phyloP scores from a whole-genome alignment of 2,888 invertebrate genomes.

The Bugulina stolonifera region DNA sequence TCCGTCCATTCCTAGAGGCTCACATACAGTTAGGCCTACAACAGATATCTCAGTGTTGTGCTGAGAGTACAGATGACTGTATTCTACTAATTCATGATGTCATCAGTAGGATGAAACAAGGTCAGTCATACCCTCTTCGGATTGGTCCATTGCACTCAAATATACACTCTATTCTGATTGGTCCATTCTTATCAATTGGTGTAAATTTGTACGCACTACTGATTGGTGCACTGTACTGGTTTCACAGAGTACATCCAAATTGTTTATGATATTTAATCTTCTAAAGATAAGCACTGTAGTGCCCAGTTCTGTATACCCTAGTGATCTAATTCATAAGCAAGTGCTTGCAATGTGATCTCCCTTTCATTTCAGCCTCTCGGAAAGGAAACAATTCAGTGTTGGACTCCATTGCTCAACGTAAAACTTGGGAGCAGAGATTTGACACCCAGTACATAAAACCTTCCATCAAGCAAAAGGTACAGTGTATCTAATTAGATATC shows the following conservation, averaged over 20 bases:
- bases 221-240: too few relatives aligned
- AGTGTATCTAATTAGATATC: too few relatives aligned
- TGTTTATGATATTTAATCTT: too few relatives aligned
- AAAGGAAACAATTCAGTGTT: not conserved
- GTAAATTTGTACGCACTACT: too few relatives aligned
- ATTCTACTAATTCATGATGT: slow-evolving; percentile 35
- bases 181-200: too few relatives aligned
- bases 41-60: slow-evolving; percentile 26
- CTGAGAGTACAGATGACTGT: slow-evolving; percentile 36
- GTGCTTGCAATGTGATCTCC: too few relatives aligned
- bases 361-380: not conserved
- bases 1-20: not conserved
- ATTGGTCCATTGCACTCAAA: too few relatives aligned
- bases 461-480: not conserved
- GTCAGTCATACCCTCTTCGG: slow-evolving; percentile 28
- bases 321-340: too few relatives aligned
- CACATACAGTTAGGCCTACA: slow-evolving; percentile 10
- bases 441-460: not conserved
- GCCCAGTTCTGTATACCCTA: too few relatives aligned
- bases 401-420: not conserved
- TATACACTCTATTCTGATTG: too few relatives aligned
- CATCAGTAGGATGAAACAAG: slow-evolving; percentile 4
- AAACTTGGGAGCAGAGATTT: slow-evolving; percentile 12
- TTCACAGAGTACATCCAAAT: too few relatives aligned
- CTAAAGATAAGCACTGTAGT: too few relatives aligned